Evolutionary conservation across 2,113 vertebrate species (phyloP).

Genomic region (Ibidorhyncha struthersii): DNA sequence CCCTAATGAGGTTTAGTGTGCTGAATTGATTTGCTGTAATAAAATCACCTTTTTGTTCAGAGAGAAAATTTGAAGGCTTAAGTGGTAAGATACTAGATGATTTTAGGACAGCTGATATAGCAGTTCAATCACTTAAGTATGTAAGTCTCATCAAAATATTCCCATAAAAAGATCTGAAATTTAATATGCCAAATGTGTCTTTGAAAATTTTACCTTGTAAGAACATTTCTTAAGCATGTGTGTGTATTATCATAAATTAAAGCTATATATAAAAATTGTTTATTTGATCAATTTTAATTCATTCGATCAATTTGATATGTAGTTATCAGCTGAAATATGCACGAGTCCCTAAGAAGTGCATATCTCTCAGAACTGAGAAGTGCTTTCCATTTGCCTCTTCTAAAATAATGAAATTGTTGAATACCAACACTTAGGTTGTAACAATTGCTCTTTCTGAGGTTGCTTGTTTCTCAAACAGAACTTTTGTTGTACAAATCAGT

Average conservation of each 20-base stretch:
- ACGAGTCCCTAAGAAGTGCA: not conserved
- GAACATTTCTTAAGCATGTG: no score
- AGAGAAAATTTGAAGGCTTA: not conserved
- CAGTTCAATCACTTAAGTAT: not conserved
- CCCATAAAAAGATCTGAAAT: not conserved
- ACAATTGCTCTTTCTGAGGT: not conserved
- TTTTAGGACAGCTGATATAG: not conserved
- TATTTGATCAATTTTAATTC: not conserved
- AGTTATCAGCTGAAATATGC: not conserved
- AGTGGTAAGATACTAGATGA: not conserved
- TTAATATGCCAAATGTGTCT: not conserved
- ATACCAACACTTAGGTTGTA: not conserved
- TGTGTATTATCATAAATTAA: not conserved
- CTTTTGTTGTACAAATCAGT: not conserved
- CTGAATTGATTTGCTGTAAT: not conserved
- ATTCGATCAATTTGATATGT: not conserved
- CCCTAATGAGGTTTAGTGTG: not conserved
- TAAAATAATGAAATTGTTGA: not conserved
- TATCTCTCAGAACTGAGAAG: not conserved
- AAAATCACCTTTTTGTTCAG: not conserved
- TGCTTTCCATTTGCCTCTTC: not conserved
- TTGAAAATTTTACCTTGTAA: not conserved
- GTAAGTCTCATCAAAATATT: not conserved
- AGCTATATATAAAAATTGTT: not conserved
- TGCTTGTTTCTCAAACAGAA: not conserved